Evolutionary conservation across 2,113 vertebrate genomes (phyloP).

Genomic region (Marcusenius ussheri): DNA sequence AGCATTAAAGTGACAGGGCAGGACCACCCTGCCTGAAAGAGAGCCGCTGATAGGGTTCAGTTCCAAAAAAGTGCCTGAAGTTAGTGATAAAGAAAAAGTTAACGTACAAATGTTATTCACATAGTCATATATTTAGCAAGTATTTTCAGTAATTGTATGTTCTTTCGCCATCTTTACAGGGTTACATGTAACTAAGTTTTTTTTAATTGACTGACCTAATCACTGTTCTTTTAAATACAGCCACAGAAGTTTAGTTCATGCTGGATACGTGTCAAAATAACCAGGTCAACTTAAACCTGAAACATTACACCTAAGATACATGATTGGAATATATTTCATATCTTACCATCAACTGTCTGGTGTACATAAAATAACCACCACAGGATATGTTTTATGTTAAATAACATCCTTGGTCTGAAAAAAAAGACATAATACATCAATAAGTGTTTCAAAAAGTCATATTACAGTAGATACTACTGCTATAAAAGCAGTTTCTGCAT

Average conservation of each 20-base stretch:
- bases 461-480: background rate
- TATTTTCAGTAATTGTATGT: background rate
- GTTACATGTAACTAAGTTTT: background rate
- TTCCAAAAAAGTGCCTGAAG: conserved; percentile 43
- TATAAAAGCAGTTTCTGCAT: background rate
- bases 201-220: background rate
- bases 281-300: background rate
- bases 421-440: conserved; percentile 14
- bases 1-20: conserved; percentile 84
- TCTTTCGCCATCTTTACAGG: background rate
- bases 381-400: conserved; percentile 78
- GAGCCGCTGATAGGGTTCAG: conserved; percentile 68
- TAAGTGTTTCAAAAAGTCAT: background rate
- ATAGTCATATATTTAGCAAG: background rate
- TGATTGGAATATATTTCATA: background rate
- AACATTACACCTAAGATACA: background rate
- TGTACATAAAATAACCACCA: conserved; percentile 79
- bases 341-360: conserved; percentile 58
- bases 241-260: background rate
- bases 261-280: background rate
- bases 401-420: conserved; percentile 78
- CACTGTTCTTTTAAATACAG: background rate
- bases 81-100: conserved; percentile 28
- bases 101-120: conserved; percentile 8
- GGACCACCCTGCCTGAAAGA: conserved; percentile 77